Percentiles rank a stretch among this genome's conserved stretches.
Evolutionary conservation across 2,797 vertebrate genomes (phyloP).

Genomic region (Cheirogaleus major): DNA sequence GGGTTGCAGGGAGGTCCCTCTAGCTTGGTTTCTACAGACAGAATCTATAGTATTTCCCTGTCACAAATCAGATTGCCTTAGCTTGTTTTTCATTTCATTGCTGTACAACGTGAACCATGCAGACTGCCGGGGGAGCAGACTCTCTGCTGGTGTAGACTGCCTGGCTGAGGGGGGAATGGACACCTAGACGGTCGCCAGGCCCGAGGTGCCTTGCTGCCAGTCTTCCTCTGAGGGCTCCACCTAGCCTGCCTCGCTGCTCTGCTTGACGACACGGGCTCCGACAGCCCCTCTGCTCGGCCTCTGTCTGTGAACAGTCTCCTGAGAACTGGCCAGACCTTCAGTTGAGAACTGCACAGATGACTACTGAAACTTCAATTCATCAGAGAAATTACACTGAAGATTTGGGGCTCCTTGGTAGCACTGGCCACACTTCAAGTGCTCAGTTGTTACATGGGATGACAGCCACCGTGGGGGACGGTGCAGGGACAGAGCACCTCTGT

Average conservation of each 20-base stretch:
- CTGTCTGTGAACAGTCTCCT: not conserved
- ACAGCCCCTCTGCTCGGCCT: not conserved
- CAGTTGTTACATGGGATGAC: rapidly evolving
- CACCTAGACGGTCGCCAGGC: not conserved
- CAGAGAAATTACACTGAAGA: not conserved
- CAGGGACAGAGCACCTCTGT: rapidly evolving
- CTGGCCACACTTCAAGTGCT: not conserved
- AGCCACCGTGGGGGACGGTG: rapidly evolving
- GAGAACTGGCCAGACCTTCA: not conserved
- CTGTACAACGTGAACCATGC: too few species aligned
- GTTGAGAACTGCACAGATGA: not conserved
- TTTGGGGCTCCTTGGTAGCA: not conserved
- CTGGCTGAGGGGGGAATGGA: not conserved
- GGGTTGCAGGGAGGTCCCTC: not conserved
- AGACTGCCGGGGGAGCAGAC: not conserved
- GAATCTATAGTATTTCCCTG: not conserved
- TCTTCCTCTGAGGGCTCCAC: not conserved
- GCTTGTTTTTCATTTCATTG: not conserved
- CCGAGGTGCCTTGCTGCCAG: not conserved
- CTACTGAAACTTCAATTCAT: not conserved
- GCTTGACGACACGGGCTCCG: not conserved
- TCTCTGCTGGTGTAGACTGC: too few species aligned
- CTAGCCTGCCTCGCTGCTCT: not conserved
- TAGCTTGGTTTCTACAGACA: not conserved
- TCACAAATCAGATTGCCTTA: not conserved